phyloP scores from a whole-genome alignment of 92 coral and sea anemone genomes.

The Phenganax stokvisi region DNA sequence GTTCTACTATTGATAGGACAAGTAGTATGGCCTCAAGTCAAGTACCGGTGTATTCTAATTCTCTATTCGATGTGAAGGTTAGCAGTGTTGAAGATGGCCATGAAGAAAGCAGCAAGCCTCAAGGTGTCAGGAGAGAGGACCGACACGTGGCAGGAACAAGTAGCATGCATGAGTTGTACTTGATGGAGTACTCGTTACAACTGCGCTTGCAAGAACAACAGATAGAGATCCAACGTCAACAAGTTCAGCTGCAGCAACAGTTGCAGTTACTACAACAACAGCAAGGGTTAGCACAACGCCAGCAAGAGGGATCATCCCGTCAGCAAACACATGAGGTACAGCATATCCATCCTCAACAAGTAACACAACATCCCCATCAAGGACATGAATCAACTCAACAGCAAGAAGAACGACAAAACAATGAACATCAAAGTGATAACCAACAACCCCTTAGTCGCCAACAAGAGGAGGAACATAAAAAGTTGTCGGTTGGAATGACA shows the following conservation, averaged over 20 bases:
- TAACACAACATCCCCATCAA: neutral
- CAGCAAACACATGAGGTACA: neutral
- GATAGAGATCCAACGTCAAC: slow-evolving; percentile 32
- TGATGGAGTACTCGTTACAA: slow-evolving; percentile 31
- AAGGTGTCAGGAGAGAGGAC: neutral
- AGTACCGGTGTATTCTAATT: slow-evolving; percentile 50
- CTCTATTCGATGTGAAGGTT: slow-evolving; percentile 48
- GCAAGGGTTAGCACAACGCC: neutral
- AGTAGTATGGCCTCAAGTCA: neutral
- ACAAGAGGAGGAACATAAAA: neutral
- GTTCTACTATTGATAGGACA: neutral
- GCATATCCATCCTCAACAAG: neutral
- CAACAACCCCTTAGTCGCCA: neutral
- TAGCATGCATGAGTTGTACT: slow-evolving; percentile 31
- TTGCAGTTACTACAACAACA: slow-evolving; percentile 27
- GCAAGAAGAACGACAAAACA: neutral
- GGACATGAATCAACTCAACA: neutral
- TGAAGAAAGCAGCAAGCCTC: slow-evolving; percentile 4
- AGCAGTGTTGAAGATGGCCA: slow-evolving; percentile 6
- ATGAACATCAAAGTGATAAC: neutral
- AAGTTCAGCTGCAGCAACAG: slow-evolving; percentile 32
- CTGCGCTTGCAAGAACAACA: slow-evolving; percentile 34
- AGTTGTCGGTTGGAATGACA: neutral
- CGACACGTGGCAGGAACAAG: neutral
- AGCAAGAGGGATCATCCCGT: neutral